Percentiles rank a stretch among this genome's conserved stretches.
Conservation (phyloP, 1,140 invertebrate genomes). For the Triops cancriformis region DNA sequence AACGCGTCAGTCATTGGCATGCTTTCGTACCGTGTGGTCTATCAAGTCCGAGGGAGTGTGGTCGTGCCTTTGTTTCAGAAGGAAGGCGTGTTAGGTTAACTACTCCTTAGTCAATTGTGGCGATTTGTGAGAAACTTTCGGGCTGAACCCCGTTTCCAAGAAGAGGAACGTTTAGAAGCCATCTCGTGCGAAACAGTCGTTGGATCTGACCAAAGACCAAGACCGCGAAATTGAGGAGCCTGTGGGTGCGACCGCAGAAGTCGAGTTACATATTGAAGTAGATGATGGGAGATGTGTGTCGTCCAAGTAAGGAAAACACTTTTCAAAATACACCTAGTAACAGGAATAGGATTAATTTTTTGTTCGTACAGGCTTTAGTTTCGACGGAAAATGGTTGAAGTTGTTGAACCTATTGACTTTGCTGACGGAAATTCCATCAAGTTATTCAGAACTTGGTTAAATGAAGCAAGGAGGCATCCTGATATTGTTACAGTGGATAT, state of each 20-base stretch:
- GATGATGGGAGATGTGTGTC: background rate
- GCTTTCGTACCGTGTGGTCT: too few relatives aligned
- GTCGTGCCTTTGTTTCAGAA: too few relatives aligned
- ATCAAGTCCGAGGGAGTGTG: too few relatives aligned
- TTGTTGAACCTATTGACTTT: background rate
- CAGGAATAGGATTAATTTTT: background rate
- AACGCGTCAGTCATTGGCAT: too few relatives aligned
- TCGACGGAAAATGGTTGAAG: background rate
- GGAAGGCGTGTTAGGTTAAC: background rate
- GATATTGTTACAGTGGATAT: background rate
- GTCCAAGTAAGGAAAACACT: too few relatives aligned
- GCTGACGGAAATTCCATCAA: background rate
- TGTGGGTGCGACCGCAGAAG: background rate
- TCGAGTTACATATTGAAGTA: background rate
- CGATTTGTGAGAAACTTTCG: background rate
- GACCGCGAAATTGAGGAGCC: background rate
- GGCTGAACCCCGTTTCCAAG: background rate
- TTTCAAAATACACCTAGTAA: too few relatives aligned
- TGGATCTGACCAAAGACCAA: background rate
- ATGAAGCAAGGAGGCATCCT: background rate
- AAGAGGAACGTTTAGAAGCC: background rate
- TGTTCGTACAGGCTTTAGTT: background rate
- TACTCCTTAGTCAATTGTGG: background rate
- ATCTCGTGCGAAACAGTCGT: background rate
- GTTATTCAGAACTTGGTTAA: background rate